Percentiles rank a stretch among this genome's conserved stretches.
These are phyloP conservation scores for Psittacara wagleri DNA, from an alignment of 2,113 vertebrate species.

Conservation along the genomic window DNA sequence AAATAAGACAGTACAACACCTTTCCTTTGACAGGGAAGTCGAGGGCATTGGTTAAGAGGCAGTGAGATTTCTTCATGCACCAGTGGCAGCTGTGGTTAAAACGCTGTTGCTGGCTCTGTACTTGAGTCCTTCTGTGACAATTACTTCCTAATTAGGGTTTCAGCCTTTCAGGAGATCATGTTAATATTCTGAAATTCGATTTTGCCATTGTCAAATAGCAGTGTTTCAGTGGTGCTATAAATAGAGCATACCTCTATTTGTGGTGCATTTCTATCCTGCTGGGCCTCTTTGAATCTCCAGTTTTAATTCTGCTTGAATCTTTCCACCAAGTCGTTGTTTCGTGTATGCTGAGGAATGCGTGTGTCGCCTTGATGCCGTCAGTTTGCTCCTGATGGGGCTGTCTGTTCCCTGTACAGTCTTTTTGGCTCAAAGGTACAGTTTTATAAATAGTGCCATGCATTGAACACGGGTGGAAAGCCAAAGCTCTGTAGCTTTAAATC, in stretches of 20 bases:
- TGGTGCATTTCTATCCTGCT: not conserved
- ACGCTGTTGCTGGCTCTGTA: not conserved
- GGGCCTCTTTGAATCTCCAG: not conserved
- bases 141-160: not conserved
- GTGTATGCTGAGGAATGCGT: accelerated
- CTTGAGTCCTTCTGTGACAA: not conserved
- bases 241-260: not conserved
- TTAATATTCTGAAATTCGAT: not conserved
- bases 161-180: not conserved
- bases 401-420: not conserved
- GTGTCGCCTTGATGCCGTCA: not conserved
- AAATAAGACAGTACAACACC: not conserved
- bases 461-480: not conserved
- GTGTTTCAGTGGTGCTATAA: not conserved
- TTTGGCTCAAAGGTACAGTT: not conserved
- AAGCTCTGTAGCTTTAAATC: slow-evolving; percentile 64
- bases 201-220: not conserved
- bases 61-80: not conserved
- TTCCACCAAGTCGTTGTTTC: not conserved
- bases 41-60: not conserved
- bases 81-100: not conserved
- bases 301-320: not conserved
- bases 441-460: not conserved
- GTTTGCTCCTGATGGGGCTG: not conserved
- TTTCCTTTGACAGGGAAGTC: not conserved